Evolutionary conservation across 2,888 invertebrate species (phyloP).

Genomic region (Lysandra bellargus): DNA sequence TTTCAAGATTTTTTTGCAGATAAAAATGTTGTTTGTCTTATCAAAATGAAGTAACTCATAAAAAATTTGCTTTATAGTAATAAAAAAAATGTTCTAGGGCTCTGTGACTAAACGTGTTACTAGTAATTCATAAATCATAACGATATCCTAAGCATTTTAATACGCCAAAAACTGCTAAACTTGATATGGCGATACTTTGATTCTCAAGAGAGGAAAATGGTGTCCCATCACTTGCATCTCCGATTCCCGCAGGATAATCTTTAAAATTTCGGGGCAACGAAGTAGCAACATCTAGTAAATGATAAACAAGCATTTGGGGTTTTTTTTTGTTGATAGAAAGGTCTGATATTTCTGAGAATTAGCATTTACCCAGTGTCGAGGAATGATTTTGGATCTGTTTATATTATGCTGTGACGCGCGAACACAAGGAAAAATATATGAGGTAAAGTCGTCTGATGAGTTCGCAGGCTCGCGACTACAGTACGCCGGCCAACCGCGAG

Average conservation of each 20-base stretch:
- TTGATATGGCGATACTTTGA: too few species aligned
- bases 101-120: too few species aligned
- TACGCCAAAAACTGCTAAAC: too few species aligned
- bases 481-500: slow-evolving; percentile 16
- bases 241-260: background rate
- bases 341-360: background rate
- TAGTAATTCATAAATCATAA: too few species aligned
- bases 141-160: too few species aligned
- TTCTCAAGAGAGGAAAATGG: too few species aligned
- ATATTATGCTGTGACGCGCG: slow-evolving; percentile 3
- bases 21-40: too few species aligned
- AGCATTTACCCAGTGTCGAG: background rate
- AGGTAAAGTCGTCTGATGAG: slow-evolving; percentile 4
- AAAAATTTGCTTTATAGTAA: too few species aligned
- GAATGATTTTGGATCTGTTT: background rate
- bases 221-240: background rate
- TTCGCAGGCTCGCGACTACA: background rate
- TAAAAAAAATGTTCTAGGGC: too few species aligned
- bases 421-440: background rate
- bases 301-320: background rate
- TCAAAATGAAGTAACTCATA: too few species aligned
- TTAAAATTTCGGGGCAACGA: background rate
- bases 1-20: too few species aligned
- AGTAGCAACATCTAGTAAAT: background rate
- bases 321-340: background rate